Evolutionary conservation across 2,113 vertebrate species (phyloP), one percentile per base, ranked within the genome.

Genomic region (Sorex fumeus): DNA sequence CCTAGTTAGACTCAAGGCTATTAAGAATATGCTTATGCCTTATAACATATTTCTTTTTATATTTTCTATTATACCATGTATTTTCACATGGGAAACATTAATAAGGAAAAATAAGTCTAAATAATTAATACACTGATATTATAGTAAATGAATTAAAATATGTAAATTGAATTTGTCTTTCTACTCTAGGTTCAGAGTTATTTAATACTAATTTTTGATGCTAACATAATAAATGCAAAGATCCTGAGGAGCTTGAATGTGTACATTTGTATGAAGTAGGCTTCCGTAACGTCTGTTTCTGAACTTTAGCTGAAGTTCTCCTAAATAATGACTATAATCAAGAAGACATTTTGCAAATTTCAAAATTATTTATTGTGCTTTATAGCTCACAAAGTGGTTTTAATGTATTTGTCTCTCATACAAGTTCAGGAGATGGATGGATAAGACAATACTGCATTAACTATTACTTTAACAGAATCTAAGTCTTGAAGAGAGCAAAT

Each of bases 291-390:
- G 47, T 87, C 28, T 32, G 18, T 74, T 87, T 77, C 47, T 53
- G 43, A 88, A 88, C 75, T 79, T 43, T 62, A 79, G 36, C 40
- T 80, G n/a, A 84, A 87, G 30, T 75, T 69, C 40, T 91, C 67
- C 71, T 8, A 64, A 88, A 84, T 57, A 8, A 7, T 81, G 10
- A 72, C 76, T 67, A 34, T 47, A 85, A 76, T 66, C 45, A 67
- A 82, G n/a, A 75, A 53, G n/a, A 32, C 1, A 78, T 60, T 64
- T 94, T 64, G 66, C 18, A 72, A 34, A 88, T 72, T 88, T 69
- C 53, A 85, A 50, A 92, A 67, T 62, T 62, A 77, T 84, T 70
- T 84, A 57, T 79, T 93, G 23, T 76, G n/a, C 8, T 91, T 90
- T 76, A 66, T 7, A 93, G 10, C 67, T 92, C 43, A 75, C 74